Evolutionary conservation across 2,797 vertebrate genomes (phyloP).

Genomic region (Phalloptychus januarius): DNA sequence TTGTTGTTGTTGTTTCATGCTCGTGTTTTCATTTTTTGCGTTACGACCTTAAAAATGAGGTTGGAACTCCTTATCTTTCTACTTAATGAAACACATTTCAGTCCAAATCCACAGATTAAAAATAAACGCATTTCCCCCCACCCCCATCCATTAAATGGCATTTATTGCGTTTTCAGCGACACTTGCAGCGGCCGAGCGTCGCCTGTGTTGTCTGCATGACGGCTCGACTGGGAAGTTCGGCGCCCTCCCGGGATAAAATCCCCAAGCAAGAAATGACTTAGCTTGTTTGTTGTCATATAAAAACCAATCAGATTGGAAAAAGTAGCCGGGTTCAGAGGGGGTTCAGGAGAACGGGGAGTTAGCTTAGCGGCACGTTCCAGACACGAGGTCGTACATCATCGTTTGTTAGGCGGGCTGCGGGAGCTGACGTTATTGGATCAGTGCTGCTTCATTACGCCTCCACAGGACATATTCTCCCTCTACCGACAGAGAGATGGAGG

Average conservation of each 20-base stretch:
- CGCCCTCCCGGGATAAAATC: neutral
- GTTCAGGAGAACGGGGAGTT: slow-evolving; percentile 32
- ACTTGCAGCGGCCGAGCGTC: slow-evolving; percentile 1
- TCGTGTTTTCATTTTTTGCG: slow-evolving; percentile 18
- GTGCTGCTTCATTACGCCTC: slow-evolving; percentile 71
- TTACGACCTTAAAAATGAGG: slow-evolving; percentile 33
- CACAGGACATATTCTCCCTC: slow-evolving; percentile 47
- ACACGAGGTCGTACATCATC: slow-evolving; percentile 54
- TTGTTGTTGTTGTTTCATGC: neutral
- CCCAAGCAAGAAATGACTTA: slow-evolving; percentile 9
- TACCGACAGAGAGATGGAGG: slow-evolving; percentile 37
- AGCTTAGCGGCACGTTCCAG: slow-evolving; percentile 37
- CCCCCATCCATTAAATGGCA: slow-evolving; percentile 29
- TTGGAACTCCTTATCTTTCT: slow-evolving; percentile 23
- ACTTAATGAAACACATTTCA: slow-evolving; percentile 15
- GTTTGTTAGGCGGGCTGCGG: slow-evolving; percentile 54
- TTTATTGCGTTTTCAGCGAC: slow-evolving; percentile 45
- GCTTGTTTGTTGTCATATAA: slow-evolving; percentile 17
- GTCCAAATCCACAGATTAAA: slow-evolving; percentile 15
- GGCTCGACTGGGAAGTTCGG: slow-evolving; percentile 6
- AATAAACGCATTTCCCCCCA: slow-evolving; percentile 16
- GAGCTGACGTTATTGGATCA: slow-evolving; percentile 72
- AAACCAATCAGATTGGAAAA: slow-evolving; percentile 38
- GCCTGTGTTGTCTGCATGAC: slow-evolving; percentile 9
- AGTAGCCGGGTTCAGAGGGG: slow-evolving; percentile 21